Evolutionary conservation across 2,888 invertebrate species (phyloP).

Genomic region (Archaeoteleia sp.): DNA sequence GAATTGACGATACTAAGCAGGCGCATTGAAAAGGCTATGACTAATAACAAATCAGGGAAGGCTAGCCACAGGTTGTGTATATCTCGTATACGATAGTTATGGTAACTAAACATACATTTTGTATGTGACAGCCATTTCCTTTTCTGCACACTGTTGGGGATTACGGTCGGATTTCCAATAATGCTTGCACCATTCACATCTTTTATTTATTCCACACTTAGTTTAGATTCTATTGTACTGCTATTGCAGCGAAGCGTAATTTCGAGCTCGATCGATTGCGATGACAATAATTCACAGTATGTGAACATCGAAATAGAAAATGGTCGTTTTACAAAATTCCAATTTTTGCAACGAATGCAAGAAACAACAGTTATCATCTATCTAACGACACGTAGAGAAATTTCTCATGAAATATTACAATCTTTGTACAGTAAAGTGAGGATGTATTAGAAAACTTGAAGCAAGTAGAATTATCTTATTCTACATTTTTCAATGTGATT

Average conservation of each 20-base stretch:
- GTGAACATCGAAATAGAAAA: constrained; percentile 30
- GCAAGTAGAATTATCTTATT: too few species aligned
- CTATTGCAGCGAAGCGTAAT: constrained; percentile 34
- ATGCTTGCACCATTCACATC: constrained; percentile 36
- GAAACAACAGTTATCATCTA: constrained; percentile 11
- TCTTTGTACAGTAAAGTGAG: too few species aligned
- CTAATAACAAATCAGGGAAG: constrained; percentile 9
- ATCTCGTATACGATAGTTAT: constrained; percentile 21
- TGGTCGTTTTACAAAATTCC: constrained; percentile 8
- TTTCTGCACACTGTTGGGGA: constrained; percentile 28
- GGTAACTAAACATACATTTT: constrained; percentile 33
- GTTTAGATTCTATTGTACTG: constrained; percentile 40
- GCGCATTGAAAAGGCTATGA: constrained; percentile 7
- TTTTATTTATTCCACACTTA: constrained; percentile 40
- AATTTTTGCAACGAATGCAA: constrained; percentile 14
- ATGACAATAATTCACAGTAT: constrained; percentile 37
- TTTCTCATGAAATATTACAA: too few species aligned
- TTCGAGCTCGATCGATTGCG: constrained; percentile 31
- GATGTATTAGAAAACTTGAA: too few species aligned
- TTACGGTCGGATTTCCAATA: constrained; percentile 36
- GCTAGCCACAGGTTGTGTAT: constrained; percentile 14
- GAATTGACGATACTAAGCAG: constrained; percentile 5
- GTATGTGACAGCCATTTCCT: constrained; percentile 26
- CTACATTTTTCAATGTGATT: too few species aligned
- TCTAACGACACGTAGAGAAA: too few species aligned